A percentile compares a stretch with the other conserved stretches of the same genome.
Conservation (phyloP, 2,113 vertebrate genomes). For the Condylura cristata region DNA sequence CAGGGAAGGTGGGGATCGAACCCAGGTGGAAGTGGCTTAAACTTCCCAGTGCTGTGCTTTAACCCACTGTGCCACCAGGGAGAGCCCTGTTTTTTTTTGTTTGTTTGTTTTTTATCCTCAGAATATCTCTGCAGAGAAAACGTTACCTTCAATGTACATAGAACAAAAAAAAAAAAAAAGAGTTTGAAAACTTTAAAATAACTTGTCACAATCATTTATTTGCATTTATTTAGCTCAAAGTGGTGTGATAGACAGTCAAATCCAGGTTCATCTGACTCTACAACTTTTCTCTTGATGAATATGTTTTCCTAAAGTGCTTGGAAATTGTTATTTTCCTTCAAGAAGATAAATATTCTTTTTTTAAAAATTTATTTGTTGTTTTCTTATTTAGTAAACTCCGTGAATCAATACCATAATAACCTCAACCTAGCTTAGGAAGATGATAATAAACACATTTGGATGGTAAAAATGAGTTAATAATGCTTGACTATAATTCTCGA, state of each 20-base stretch:
- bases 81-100: no score
- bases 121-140: not conserved
- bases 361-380: not conserved
- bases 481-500: constrained; percentile 45
- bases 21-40: no score
- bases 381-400: constrained; percentile 23
- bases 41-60: no score
- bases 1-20: no score
- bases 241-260: constrained; percentile 27
- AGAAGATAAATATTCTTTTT: constrained; percentile 20
- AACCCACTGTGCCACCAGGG: no score
- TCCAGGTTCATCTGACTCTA: not conserved
- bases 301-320: not conserved
- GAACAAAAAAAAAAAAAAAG: not conserved
- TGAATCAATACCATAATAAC: not conserved
- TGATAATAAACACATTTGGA: constrained; percentile 24
- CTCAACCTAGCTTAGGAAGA: constrained; percentile 11
- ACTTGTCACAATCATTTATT: not conserved
- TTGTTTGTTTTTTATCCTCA: not conserved
- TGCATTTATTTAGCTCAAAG: no score
- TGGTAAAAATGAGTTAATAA: constrained; percentile 26
- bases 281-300: constrained; percentile 14
- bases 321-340: not conserved
- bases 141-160: not conserved
- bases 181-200: not conserved